Percentiles rank a stretch among this genome's conserved stretches.
Evolutionary conservation across 2,797 vertebrate species (phyloP).

Genomic region (Vireo griseus): DNA sequence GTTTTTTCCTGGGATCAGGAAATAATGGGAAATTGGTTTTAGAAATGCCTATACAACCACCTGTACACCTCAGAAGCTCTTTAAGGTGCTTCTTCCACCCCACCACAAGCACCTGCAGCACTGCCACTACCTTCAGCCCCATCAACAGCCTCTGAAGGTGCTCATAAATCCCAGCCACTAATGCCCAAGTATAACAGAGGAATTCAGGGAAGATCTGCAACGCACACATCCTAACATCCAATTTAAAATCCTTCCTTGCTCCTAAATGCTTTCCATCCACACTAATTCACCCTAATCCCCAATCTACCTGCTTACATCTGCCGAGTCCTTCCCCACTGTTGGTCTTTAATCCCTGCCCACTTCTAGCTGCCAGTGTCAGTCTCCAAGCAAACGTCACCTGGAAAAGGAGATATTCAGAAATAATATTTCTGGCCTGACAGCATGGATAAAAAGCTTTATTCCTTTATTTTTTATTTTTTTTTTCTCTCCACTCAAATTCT

Average conservation of each 20-base stretch:
- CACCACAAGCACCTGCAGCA: neutral
- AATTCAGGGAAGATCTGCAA: neutral
- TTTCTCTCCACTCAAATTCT: neutral
- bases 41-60: neutral
- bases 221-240: rapidly evolving
- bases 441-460: neutral
- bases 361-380: neutral
- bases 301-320: constrained; percentile 24
- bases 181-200: neutral
- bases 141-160: neutral
- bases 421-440: neutral
- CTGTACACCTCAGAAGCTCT: neutral
- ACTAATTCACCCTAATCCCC: constrained; percentile 1
- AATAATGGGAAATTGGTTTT: neutral
- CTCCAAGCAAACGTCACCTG: neutral
- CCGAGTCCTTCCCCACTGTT: neutral
- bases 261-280: neutral
- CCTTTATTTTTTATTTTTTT: neutral
- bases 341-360: constrained; percentile 15
- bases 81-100: neutral
- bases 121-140: neutral
- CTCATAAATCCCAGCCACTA: neutral
- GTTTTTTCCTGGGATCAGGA: neutral
- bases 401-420: neutral
- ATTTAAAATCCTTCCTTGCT: neutral